Conservation (phyloP, 1,140 invertebrate species). For the Drosophila ananassae region DNA sequence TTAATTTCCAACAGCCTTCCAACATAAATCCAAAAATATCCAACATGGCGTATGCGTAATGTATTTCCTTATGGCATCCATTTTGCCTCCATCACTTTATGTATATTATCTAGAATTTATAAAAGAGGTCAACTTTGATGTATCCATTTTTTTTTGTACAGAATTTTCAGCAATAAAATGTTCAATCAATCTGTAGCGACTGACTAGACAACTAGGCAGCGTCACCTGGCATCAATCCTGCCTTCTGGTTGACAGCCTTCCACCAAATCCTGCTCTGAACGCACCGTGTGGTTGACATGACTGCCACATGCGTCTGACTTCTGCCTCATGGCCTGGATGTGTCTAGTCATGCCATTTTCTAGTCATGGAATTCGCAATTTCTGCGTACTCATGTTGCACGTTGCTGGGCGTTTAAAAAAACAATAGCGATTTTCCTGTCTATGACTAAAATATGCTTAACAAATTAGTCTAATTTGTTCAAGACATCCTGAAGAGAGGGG, state of each 20-base stretch:
- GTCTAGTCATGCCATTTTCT: conserved; percentile 32
- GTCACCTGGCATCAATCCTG: conserved; percentile 23
- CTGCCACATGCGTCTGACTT: conserved; percentile 30
- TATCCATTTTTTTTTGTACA: conserved; percentile 4
- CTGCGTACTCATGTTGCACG: conserved; percentile 19
- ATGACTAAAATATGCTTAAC: neutral
- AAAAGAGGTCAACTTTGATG: neutral
- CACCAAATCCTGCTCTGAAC: conserved; percentile 24
- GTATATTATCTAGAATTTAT: neutral
- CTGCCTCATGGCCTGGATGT: conserved; percentile 7
- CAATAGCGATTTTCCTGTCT: neutral
- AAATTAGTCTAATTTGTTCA: neutral
- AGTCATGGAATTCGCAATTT: conserved; percentile 30
- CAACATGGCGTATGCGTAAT: conserved; percentile 9
- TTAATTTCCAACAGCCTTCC: neutral
- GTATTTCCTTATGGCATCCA: neutral
- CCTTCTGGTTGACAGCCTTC: conserved; percentile 31
- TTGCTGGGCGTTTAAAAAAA: neutral
- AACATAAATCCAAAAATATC: neutral
- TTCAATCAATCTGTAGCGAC: conserved; percentile 32
- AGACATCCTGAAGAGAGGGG: neutral
- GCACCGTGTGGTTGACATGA: conserved; percentile 17
- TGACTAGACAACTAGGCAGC: conserved; percentile 17
- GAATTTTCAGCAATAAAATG: conserved; percentile 22
- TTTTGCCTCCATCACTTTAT: neutral